Conservation (phyloP, 2,113 vertebrate genomes). For the Laticauda laticaudata region DNA sequence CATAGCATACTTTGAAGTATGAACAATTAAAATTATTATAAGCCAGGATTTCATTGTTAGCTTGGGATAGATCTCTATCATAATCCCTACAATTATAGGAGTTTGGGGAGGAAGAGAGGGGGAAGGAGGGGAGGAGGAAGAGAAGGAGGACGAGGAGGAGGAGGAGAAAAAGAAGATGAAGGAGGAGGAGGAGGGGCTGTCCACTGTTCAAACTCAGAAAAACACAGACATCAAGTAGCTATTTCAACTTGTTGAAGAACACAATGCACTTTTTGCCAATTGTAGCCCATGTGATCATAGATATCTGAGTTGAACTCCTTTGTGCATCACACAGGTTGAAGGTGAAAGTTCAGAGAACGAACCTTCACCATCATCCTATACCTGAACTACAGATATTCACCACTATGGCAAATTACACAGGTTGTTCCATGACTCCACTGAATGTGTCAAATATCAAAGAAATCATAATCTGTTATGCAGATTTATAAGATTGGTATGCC, state of each 20-base stretch:
- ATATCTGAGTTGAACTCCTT: neutral
- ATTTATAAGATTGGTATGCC: neutral
- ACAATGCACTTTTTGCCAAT: neutral
- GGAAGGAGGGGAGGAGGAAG: no score
- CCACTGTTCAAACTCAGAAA: neutral
- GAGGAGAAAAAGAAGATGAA: no score
- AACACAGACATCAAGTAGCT: neutral
- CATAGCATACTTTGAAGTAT: neutral
- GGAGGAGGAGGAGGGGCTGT: neutral
- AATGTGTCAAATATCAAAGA: neutral
- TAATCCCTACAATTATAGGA: neutral
- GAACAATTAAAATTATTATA: neutral
- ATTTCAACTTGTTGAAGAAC: neutral
- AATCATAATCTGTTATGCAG: neutral
- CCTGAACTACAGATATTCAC: no score
- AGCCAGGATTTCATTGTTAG: neutral
- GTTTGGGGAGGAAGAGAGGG: neutral
- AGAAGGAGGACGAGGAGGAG: no score
- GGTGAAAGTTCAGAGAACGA: no score
- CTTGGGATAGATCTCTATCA: neutral
- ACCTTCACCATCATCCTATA: no score
- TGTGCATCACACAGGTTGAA: no score
- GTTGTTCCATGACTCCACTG: neutral
- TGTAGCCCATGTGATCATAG: no score
- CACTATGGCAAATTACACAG: no score